Conservation (phyloP, 92 coral and sea anemone genomes). For the Palythoa grandis region DNA sequence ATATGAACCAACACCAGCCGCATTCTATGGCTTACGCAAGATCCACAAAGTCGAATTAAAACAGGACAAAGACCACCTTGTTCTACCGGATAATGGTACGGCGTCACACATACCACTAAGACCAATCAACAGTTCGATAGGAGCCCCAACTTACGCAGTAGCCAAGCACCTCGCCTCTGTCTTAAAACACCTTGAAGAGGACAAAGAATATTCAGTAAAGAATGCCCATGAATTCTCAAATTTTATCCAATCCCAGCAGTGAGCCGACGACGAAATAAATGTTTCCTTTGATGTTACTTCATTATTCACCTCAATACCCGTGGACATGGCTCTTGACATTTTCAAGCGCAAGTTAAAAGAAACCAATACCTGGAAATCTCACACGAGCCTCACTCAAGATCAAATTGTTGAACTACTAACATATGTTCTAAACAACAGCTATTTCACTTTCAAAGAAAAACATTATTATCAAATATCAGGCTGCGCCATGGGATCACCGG, state of each 20-base stretch:
- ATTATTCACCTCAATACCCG: no score
- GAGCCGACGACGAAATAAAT: no score
- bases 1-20: background rate
- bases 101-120: conserved; percentile 4
- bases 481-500: no score
- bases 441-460: conserved; percentile 6
- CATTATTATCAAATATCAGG: background rate
- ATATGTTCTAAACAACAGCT: conserved; percentile 7
- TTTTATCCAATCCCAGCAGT: background rate
- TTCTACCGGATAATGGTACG: background rate
- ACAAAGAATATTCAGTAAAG: background rate
- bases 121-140: conserved; percentile 43
- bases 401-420: background rate
- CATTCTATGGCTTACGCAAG: conserved; percentile 22
- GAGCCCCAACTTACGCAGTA: conserved; percentile 24
- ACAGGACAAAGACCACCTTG: conserved; percentile 5
- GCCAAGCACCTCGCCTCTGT: conserved; percentile 30
- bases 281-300: no score
- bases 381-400: background rate
- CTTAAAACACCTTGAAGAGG: background rate
- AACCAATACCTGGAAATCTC: conserved; percentile 6
- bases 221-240: conserved; percentile 29
- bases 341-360: no score
- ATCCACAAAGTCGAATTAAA: conserved; percentile 26
- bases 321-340: no score